Conservation (phyloP, 1,140 invertebrate genomes). For the Rhagoletis zephyria region DNA sequence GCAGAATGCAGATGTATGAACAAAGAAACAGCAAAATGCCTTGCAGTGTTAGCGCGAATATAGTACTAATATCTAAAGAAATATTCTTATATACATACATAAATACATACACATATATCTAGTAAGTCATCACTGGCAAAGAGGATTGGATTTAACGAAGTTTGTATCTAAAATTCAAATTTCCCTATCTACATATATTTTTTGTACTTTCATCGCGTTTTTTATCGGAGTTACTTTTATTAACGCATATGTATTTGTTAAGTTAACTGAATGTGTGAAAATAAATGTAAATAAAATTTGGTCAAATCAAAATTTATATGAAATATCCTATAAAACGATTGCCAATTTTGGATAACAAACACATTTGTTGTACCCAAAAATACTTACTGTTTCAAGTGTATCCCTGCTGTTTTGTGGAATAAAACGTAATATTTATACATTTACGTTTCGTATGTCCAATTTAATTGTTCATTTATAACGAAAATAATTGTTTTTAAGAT, state of each 20-base stretch:
- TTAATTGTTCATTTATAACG: conserved; percentile 33
- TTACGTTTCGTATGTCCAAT: conserved; percentile 31
- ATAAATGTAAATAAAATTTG: conserved; percentile 40
- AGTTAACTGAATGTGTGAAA: conserved; percentile 35
- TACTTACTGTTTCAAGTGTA: not conserved
- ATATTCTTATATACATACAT: not conserved
- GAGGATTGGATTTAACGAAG: not conserved
- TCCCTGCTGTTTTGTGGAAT: conserved; percentile 45
- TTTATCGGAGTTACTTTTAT: not conserved
- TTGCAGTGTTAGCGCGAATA: conserved; percentile 11
- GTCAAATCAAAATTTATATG: conserved; percentile 5
- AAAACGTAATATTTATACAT: conserved; percentile 47
- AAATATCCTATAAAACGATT: conserved; percentile 16
- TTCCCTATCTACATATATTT: not conserved
- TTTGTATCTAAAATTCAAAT: conserved; percentile 42
- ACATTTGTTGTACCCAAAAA: conserved; percentile 15
- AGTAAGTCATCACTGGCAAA: conserved; percentile 5
- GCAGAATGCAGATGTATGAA: conserved; percentile 11
- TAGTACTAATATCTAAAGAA: not conserved
- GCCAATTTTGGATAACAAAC: conserved; percentile 12
- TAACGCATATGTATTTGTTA: conserved; percentile 16
- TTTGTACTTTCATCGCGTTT: conserved; percentile 30
- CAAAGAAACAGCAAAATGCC: conserved; percentile 16
- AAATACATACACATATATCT: not conserved
- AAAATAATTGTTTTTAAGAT: conserved; percentile 54